Base-by-base conservation (phyloP, 1,140 invertebrate species). In the Bemisia tabaci region DNA sequence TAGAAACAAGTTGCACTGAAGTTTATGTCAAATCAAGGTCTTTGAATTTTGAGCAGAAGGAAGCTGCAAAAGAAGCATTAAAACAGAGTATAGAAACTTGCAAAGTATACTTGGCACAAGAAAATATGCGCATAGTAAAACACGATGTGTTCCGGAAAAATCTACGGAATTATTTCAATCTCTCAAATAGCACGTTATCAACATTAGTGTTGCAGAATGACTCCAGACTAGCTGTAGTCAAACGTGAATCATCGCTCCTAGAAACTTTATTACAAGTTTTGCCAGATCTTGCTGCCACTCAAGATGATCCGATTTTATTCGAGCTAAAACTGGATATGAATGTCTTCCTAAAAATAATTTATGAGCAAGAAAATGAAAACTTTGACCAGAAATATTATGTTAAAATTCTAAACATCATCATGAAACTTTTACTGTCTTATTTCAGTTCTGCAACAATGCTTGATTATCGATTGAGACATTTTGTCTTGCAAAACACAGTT, bases 21-120 rank as follows among this genome's bases (percentile, higher is more conserved):
- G 82, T 89, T 25, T 91, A 90, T 72, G 79, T 87, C 22, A 87
- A 84, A 73, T 81, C 82, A 0, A 79, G 82, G 71, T 79, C 79
- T 58, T 75, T 80, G 39, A 71, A 68, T 22, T 70, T 75, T 25
- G 22, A 67, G 0, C 68, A 71, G 33, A 76, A 72, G 21, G 79
- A 70, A 71, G 70, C 21, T 61, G 27, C 59, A 2, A 5, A 9
- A 26, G 61, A 33, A 59, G 60, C 59, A 2, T 33, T 65, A 58
- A 33, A 27, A 2, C 23, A 65, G 25, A 24, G 39, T 11, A 17
- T 65, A 2, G 22, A 65, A 22, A 25, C 27, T 21, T 22, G 60
- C 21, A 67, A 59, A 65, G 70, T 9, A 48, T 48, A 48, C 17
- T 48, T 48, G 33, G 17, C 5, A 9, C 5, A 48, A 48, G 17